Evolutionary conservation across 2,888 invertebrate genomes (phyloP).

Genomic region (Drosophila birchii): DNA sequence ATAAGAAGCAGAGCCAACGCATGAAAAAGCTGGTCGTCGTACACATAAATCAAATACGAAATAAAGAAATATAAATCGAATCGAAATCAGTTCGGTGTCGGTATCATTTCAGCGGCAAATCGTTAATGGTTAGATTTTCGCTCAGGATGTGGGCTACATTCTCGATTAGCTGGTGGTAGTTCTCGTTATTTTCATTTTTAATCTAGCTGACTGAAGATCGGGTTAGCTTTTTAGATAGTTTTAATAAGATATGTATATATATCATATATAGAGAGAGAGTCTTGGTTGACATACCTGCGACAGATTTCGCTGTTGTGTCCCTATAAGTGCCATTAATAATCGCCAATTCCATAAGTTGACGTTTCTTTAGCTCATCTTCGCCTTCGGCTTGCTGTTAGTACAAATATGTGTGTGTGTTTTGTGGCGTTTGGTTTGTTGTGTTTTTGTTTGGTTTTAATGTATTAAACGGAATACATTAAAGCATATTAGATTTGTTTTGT

Average conservation of each 20-base stretch:
- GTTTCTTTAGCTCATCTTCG: slow-evolving; percentile 99
- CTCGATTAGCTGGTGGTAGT: slow-evolving; percentile 42
- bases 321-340: slow-evolving; percentile 99
- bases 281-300: slow-evolving; percentile 88
- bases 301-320: slow-evolving; percentile 95
- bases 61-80: slow-evolving; percentile 54
- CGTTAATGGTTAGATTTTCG: slow-evolving; percentile 48
- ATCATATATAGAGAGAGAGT: slow-evolving; percentile 24
- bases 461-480: slow-evolving; percentile 79
- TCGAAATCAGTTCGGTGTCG: slow-evolving; percentile 33
- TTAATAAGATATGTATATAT: slow-evolving; percentile 26
- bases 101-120: slow-evolving; percentile 32
- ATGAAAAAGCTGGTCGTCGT: slow-evolving; percentile 72
- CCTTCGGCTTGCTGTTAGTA: slow-evolving; percentile 96
- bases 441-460: slow-evolving; percentile 65
- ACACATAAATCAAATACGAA: slow-evolving; percentile 71
- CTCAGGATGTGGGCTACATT: slow-evolving; percentile 16
- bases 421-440: slow-evolving; percentile 43
- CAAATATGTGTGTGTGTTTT: slow-evolving; percentile 60
- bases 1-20: slow-evolving; percentile 78
- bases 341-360: slow-evolving; percentile 99
- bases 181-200: slow-evolving; percentile 24
- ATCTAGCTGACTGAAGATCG: slow-evolving; percentile 24
- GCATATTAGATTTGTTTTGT: slow-evolving; percentile 66
- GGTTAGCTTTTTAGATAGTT: slow-evolving; percentile 36